A percentile compares a stretch with the other conserved stretches of the same genome.
Evolutionary conservation across 2,888 invertebrate genomes (phyloP).

Genomic region (Plemyria rubiginata): DNA sequence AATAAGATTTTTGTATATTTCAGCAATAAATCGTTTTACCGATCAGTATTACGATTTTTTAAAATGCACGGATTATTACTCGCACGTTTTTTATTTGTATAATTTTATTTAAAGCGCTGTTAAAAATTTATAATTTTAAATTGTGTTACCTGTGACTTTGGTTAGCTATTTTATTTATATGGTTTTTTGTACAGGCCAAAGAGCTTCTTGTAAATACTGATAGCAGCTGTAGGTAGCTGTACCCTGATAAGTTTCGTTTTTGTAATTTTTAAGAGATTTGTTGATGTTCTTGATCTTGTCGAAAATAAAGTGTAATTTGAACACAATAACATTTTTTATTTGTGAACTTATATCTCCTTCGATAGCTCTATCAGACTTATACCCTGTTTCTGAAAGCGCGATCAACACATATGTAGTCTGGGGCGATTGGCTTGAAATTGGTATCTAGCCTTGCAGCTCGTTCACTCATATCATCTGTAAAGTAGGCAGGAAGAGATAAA

Average conservation of each 20-base stretch:
- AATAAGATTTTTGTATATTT: constrained; percentile 36
- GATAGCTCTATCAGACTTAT: too few species aligned
- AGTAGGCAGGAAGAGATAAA: too few species aligned
- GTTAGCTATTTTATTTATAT: constrained; percentile 69
- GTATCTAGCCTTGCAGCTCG: too few species aligned
- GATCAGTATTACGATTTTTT: constrained; percentile 63
- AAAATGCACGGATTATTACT: constrained; percentile 39
- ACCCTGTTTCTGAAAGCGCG: too few species aligned
- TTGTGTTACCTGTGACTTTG: constrained; percentile 73
- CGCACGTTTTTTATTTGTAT: constrained; percentile 47
- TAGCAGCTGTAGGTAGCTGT: constrained; percentile 71
- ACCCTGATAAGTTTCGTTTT: constrained; percentile 75
- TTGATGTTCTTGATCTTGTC: constrained; percentile 84
- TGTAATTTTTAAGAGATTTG: constrained; percentile 83
- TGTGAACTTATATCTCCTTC: not conserved
- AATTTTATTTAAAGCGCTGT: constrained; percentile 62
- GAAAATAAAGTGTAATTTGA: constrained; percentile 79
- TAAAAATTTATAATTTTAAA: constrained; percentile 80
- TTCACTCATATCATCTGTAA: too few species aligned
- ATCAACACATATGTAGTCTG: too few species aligned
- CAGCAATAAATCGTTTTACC: constrained; percentile 52
- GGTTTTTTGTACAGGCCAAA: constrained; percentile 77
- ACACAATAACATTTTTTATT: constrained; percentile 46
- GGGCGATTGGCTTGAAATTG: too few species aligned
- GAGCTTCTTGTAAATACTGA: constrained; percentile 80